These are phyloP conservation scores for Mechanitis messenoides DNA, from an alignment of 2,888 invertebrate species.

Conservation along the genomic window DNA sequence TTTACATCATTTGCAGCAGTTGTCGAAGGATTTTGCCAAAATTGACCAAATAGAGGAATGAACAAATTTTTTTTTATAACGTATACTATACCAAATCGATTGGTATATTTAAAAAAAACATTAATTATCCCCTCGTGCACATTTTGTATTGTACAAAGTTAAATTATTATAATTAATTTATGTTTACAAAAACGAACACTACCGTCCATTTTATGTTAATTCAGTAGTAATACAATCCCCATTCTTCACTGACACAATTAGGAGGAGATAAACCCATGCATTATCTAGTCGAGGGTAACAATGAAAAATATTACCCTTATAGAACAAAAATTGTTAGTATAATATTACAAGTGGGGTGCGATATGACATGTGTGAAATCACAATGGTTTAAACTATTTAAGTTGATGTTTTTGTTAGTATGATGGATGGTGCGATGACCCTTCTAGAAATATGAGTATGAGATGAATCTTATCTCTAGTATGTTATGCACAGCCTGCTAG, in stretches of 20 bases:
- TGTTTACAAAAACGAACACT: conserved; percentile 49
- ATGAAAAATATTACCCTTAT: conserved; percentile 63
- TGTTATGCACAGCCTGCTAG: background rate
- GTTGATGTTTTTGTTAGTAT: conserved; percentile 46
- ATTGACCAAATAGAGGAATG: too few species aligned
- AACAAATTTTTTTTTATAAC: too few species aligned
- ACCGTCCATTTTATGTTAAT: conserved; percentile 66
- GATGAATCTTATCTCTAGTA: background rate
- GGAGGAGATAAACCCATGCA: conserved; percentile 71
- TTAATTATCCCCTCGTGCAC: conserved; percentile 9
- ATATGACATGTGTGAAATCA: conserved; percentile 70
- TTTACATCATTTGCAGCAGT: too few species aligned
- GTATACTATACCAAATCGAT: too few species aligned
- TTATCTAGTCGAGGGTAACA: conserved; percentile 70
- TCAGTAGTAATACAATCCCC: conserved; percentile 64
- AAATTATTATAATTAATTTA: conserved; percentile 65
- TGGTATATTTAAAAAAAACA: background rate
- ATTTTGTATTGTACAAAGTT: conserved; percentile 3
- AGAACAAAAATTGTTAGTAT: conserved; percentile 68
- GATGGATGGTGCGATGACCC: conserved; percentile 47
- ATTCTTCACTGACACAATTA: conserved; percentile 66
- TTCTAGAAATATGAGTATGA: conserved; percentile 9
- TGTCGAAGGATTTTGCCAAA: too few species aligned
- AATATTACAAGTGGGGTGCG: conserved; percentile 71
- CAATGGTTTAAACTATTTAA: conserved; percentile 55